A percentile compares a stretch with the other conserved stretches of the same genome.
Conservation (phyloP, 1,140 invertebrate genomes). For the Phthorimaea operculella region DNA sequence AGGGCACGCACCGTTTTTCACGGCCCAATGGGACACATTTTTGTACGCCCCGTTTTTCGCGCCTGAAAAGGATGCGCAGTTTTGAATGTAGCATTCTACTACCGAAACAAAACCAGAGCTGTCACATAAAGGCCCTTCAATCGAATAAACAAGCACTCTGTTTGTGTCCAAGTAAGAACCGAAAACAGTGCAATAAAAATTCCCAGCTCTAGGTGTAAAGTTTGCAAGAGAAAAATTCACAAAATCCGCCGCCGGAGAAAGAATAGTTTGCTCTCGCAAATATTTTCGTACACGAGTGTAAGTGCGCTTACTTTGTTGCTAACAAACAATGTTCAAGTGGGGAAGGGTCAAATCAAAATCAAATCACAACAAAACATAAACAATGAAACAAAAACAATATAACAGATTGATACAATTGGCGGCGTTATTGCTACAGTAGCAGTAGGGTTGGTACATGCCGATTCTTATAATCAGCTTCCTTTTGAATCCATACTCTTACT, state of each 20-base stretch:
- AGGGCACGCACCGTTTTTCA: conserved; percentile 29
- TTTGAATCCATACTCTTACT: no score
- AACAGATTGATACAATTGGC: no score
- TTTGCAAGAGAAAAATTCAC: neutral
- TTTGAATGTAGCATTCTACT: conserved; percentile 14
- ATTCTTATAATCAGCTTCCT: no score
- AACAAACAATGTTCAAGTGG: no score
- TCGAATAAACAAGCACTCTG: conserved; percentile 32
- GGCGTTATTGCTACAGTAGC: no score
- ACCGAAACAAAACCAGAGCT: conserved; percentile 8
- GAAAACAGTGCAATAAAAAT: conserved; percentile 2
- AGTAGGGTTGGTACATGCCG: no score
- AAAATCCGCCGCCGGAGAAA: neutral
- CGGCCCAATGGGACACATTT: conserved; percentile 24
- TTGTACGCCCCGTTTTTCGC: conserved; percentile 9
- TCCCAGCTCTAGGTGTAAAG: neutral
- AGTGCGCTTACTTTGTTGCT: neutral
- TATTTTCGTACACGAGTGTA: conserved; percentile 10
- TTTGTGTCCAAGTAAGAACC: conserved; percentile 1
- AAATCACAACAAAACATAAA: no score
- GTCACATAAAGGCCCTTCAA: conserved; percentile 28
- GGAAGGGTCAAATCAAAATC: no score
- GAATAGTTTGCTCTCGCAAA: conserved; percentile 6
- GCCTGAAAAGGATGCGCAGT: conserved; percentile 4
- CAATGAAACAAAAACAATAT: no score